These are phyloP conservation scores for Epirrita christyi DNA, from an alignment of 2,888 invertebrate species.

Conservation along the genomic window DNA sequence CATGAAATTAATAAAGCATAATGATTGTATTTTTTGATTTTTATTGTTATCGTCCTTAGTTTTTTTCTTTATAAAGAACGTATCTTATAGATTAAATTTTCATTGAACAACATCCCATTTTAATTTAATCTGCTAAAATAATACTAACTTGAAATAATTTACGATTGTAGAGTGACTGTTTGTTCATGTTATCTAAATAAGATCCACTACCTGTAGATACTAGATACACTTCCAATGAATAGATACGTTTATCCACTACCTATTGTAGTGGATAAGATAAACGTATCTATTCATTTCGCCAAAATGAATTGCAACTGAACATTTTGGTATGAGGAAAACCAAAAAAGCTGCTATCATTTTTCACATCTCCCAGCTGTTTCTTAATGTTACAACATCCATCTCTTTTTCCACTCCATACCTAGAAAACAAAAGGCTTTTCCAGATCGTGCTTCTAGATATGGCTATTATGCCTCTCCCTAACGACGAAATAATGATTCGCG, in stretches of 20 bases:
- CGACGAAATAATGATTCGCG: conserved; percentile 83
- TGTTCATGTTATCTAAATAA: background rate
- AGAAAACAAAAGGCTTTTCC: conserved; percentile 52
- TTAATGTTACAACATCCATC: conserved; percentile 35
- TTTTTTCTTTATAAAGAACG: background rate
- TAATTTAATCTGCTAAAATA: background rate
- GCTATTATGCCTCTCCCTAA: conserved; percentile 74
- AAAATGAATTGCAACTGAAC: background rate
- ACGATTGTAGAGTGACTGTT: background rate
- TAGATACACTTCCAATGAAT: too few relatives aligned
- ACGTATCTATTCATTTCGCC: background rate
- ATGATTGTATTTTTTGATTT: conserved; percentile 81
- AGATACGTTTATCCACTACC: too few relatives aligned
- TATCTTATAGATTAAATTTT: background rate
- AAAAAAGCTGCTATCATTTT: conserved; percentile 28
- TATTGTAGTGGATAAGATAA: too few relatives aligned
- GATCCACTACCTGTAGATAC: too few relatives aligned
- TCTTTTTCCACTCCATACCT: conserved; percentile 34
- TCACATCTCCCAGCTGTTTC: conserved; percentile 26
- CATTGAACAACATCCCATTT: too few relatives aligned
- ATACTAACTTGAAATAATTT: background rate
- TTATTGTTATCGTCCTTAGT: conserved; percentile 53
- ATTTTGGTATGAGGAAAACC: conserved; percentile 18
- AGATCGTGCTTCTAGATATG: conserved; percentile 61
- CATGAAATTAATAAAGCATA: conserved; percentile 86